Evolutionary conservation across 2,888 invertebrate genomes (phyloP), one percentile per base, ranked within the genome.

Genomic region (Dynastes grantii): DNA sequence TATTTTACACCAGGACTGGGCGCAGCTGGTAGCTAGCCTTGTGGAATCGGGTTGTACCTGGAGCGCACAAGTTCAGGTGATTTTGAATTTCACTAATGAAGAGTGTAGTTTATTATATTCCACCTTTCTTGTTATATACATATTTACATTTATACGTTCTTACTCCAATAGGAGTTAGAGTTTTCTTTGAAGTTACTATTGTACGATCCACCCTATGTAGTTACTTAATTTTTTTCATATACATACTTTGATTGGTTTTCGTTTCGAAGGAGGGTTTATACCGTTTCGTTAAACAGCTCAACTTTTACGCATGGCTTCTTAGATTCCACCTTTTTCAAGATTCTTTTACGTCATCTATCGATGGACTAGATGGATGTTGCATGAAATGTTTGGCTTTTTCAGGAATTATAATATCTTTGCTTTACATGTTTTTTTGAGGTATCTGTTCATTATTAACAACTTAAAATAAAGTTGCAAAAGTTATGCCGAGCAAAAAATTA

Each of bases 21-120:
- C 94, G 91, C 94, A 95, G 92, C 90, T 95, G 92, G 94, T 95
- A 91, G 94, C 95, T 92, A 94, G 94, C 90, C 93, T 95, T 90
- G 93, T 95, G 91, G 95, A 95, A 91, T 94, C 94, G 87, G 94
- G 94, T 90, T 94, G 94, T 92, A 93, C 94, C 90, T 94, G 94
- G 92, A 94, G 93, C 91, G 93, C 94, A 87, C 94, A 94, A 91
- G 90, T 92, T 88, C 92, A 92, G 92, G 94, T 95, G 92, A 92
- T 87, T 88, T 67, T 68, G 53, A 76, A 49, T 68, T 13, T 78
- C 63, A 61, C 64, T 49, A 53, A 51, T 63, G 55, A 55, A 55
- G 53, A 75, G 61, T 73, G 61, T 75, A 45, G 73, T 61, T 61
- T 37, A 68, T 63, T 75, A 40, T 40, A 68, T 51, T 68, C 27